Percentiles rank a stretch among this genome's conserved stretches.
These are phyloP conservation scores for Phragmatobia fuliginosa DNA, from an alignment of 2,888 invertebrate genomes.

Conservation along the genomic window DNA sequence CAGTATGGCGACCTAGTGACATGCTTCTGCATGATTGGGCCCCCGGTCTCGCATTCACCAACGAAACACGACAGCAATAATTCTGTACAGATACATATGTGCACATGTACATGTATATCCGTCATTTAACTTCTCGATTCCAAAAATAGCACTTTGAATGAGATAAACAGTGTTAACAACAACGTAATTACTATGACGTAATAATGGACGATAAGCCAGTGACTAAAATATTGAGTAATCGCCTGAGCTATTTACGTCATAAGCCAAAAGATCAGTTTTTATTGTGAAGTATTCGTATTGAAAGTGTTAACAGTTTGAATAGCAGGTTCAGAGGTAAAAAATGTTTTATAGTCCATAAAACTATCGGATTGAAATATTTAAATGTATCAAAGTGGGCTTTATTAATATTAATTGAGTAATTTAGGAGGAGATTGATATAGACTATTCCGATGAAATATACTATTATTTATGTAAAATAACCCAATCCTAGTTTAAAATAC, in stretches of 20 bases:
- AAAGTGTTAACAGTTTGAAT: conserved; percentile 29
- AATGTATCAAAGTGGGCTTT: conserved; percentile 28
- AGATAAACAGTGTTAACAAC: background rate
- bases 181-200: conserved; percentile 5
- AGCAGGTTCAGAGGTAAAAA: conserved; percentile 31
- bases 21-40: too few species aligned
- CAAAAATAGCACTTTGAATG: background rate
- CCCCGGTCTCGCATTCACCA: too few species aligned
- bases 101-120: too few species aligned
- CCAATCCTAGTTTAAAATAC: too few species aligned
- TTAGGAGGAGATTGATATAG: conserved; percentile 6
- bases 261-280: conserved; percentile 5
- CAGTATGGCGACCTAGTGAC: too few species aligned
- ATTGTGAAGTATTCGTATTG: conserved; percentile 16
- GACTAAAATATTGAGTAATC: background rate
- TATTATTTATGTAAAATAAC: too few species aligned
- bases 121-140: background rate
- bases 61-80: too few species aligned
- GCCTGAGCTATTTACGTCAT: background rate
- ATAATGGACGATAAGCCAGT: background rate
- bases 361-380: conserved; percentile 33
- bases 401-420: conserved; percentile 32
- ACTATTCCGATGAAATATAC: background rate
- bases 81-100: too few species aligned
- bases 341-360: conserved; percentile 41